Conservation (phyloP, 2,797 vertebrate genomes). For the Anomalospiza imberbis region DNA sequence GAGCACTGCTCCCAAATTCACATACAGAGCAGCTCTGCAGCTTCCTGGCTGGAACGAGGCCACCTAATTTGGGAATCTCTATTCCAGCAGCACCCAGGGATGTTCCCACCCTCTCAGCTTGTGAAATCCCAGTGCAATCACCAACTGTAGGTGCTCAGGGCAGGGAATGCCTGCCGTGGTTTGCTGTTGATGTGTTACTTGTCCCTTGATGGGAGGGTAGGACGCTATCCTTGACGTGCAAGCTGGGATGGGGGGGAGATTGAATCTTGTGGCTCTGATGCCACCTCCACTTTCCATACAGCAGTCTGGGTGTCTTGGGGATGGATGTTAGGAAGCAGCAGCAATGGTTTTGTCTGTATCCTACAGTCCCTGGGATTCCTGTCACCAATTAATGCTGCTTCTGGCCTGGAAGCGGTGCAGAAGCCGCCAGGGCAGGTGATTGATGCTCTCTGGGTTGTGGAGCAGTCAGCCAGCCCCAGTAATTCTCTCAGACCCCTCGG, state of each 20-base stretch:
- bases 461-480: neutral
- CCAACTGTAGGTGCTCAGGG: rapidly evolving
- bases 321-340: neutral
- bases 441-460: neutral
- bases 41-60: neutral
- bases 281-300: neutral
- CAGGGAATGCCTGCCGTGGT: neutral
- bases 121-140: neutral
- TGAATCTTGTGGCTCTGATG: neutral
- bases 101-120: neutral
- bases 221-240: neutral
- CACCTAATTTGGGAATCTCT: neutral
- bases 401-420: neutral
- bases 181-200: neutral
- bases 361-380: neutral
- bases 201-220: neutral
- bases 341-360: neutral
- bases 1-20: neutral
- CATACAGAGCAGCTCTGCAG: rapidly evolving
- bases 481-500: neutral
- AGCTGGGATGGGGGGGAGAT: rapidly evolving
- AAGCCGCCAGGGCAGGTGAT: rapidly evolving
- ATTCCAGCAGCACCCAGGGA: neutral
- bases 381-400: rapidly evolving
- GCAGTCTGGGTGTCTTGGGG: neutral